Base-by-base conservation (phyloP, 2,113 vertebrate species). In the Lepus europaeus region DNA sequence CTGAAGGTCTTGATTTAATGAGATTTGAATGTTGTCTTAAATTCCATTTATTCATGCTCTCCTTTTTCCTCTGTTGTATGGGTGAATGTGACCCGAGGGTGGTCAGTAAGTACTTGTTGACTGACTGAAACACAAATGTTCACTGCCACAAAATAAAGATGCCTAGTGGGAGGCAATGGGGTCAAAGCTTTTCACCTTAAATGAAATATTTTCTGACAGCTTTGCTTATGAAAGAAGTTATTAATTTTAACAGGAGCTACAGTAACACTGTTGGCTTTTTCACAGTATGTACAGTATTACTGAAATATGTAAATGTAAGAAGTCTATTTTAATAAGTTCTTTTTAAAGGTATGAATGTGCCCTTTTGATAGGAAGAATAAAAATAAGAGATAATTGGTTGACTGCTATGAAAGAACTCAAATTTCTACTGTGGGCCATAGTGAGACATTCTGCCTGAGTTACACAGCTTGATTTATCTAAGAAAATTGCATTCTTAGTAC, bases 371-470 rank as follows among this genome's bases (percentile, higher is more conserved):
- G 64, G 31, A 70, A 96, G 93, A 94, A 97, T 90, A 88, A 96
- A 96, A 96, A 90, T 96, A 92, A 94, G 93, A 96, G 81, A 93
- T 97, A 97, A 97, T 97, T 96, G 69, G 81, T 87, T 92, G 92
- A 90, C 81, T 94, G 51, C 51, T 93, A 73, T 80, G 88, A 93
- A 97, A 94, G 69, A 89, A 86, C 64, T 87, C 85, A 86, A 59
- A 90, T 93, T 96, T 96, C 36, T 76, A 94, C 95, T 81, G 25
- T 88, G 63, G 94, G 93, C 93, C 86, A 79, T 27, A 93, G 72
- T 61, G 90, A 96, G 97, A 94, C 53, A 79, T 94, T 96, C 63
- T 95, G 76, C 61, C 79, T 90, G 69, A 93, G 59, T 93, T 92
- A 74, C 59, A 36, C 61, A 91, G 92, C 33, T 88, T 96, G 95